A percentile compares a stretch with the other conserved stretches of the same genome.
These are phyloP conservation scores for Dromius quadrimaculatus DNA, from an alignment of 2,888 invertebrate species.

Conservation along the genomic window DNA sequence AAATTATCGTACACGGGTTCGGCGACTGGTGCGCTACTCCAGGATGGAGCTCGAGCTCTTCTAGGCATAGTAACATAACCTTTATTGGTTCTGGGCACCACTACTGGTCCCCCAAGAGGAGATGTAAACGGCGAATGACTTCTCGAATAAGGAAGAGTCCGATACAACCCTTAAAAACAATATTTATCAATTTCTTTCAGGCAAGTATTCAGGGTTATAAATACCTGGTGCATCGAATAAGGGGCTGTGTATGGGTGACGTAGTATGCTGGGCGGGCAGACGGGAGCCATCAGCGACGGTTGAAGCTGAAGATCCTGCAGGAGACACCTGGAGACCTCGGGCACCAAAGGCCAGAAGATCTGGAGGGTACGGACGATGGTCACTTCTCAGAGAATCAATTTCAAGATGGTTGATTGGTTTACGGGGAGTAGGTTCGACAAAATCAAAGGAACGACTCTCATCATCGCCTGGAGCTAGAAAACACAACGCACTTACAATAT, in stretches of 20 bases:
- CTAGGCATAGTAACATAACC: slow-evolving; percentile 91
- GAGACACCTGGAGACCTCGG: slow-evolving; percentile 78
- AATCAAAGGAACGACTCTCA: slow-evolving; percentile 77
- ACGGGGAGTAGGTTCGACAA: slow-evolving; percentile 72
- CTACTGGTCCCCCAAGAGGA: slow-evolving; percentile 73
- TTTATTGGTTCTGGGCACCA: slow-evolving; percentile 74
- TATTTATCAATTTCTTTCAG: too few relatives aligned
- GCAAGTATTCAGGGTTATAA: too few relatives aligned
- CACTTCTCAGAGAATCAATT: slow-evolving; percentile 70
- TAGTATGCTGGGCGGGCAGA: slow-evolving; percentile 67
- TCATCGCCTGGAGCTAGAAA: slow-evolving; percentile 71
- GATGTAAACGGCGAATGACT: slow-evolving; percentile 80
- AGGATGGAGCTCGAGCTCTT: slow-evolving; percentile 86
- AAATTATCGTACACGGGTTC: slow-evolving; percentile 90
- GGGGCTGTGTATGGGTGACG: slow-evolving; percentile 73
- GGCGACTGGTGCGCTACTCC: slow-evolving; percentile 74
- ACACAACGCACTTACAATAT: too few relatives aligned
- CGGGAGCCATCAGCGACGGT: slow-evolving; percentile 81
- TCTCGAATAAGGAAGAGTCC: slow-evolving; percentile 83
- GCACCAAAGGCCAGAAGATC: slow-evolving; percentile 85
- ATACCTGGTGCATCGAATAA: slow-evolving; percentile 75
- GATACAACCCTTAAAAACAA: too few relatives aligned
- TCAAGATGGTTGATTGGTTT: slow-evolving; percentile 71
- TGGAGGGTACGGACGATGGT: slow-evolving; percentile 78
- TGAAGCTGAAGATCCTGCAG: slow-evolving; percentile 85